Conservation (phyloP, 2,888 invertebrate species). For the Drosophila yooni region DNA sequence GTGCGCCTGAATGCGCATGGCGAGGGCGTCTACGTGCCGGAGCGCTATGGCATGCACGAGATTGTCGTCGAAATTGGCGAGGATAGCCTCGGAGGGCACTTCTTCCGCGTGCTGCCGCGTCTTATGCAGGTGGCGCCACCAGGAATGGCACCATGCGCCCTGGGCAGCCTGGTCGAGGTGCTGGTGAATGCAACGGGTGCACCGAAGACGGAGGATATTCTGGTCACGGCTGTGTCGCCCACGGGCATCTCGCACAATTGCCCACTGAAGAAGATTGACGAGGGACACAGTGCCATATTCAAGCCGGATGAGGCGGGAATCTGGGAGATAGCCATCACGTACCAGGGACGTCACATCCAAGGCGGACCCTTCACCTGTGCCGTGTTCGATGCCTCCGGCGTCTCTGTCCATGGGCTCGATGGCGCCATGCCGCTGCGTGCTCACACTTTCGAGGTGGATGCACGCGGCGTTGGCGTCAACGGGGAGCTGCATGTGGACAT, state of each 20-base stretch:
- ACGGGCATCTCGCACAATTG: conserved; percentile 92
- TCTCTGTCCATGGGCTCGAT: conserved; percentile 92
- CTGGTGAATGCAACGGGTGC: conserved; percentile 94
- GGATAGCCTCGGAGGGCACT: conserved; percentile 88
- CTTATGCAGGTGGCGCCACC: conserved; percentile 94
- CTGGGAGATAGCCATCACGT: conserved; percentile 98
- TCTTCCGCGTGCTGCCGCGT: conserved; percentile 94
- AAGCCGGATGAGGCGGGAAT: conserved; percentile 98
- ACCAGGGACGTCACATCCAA: conserved; percentile 97
- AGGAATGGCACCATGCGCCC: conserved; percentile 97
- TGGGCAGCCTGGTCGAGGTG: conserved; percentile 97
- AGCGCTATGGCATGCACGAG: conserved; percentile 97
- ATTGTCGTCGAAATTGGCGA: conserved; percentile 89
- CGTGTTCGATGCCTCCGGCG: conserved; percentile 96
- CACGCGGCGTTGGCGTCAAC: conserved; percentile 91
- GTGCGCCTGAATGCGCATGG: conserved; percentile 90
- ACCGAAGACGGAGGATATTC: conserved; percentile 92
- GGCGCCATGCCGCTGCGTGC: conserved; percentile 94
- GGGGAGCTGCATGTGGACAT: conserved; percentile 96
- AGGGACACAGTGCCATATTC: conserved; percentile 97
- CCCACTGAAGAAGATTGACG: conserved; percentile 93
- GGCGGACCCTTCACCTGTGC: conserved; percentile 98
- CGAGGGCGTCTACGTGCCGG: conserved; percentile 93
- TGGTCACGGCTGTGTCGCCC: conserved; percentile 96
- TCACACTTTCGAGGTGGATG: conserved; percentile 93